Evolutionary conservation across 2,113 vertebrate genomes (phyloP), one percentile per base, ranked within the genome.

Genomic region (Phylloscopus trochiloides): DNA sequence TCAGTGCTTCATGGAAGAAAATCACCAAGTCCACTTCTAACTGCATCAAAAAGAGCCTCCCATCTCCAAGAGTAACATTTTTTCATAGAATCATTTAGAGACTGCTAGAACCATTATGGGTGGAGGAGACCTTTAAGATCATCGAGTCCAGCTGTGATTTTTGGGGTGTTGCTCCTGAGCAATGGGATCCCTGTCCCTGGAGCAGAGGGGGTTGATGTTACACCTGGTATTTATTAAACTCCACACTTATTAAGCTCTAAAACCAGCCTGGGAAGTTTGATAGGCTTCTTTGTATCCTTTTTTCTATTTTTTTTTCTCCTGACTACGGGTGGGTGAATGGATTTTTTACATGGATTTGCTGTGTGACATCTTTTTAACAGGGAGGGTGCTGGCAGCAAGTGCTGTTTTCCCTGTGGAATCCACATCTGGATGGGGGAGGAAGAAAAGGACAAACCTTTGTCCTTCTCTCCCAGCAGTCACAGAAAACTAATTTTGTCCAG

Each of bases 11-110:
- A 2, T 65, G 67, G 28, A 65, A 76, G 50, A 63, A 83, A 91
- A 76, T 45, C 45, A 57, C 45, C 11, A 25, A 4, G 4, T 32
- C 7, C 10, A 10, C 16, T 54, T 82, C 14, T 14, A 66, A 43
- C 26, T 31, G n/a, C 34, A 1, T 31, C 43, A 40, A 36, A 71
- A 42, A 82, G 48, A 67, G 10, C 57, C 17, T 78, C 10, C 11
- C 2, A 1, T 58, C 47, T 90, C 52, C 21, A 47, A 38, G 7
- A 4, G 0, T 14, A 19, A 13, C 16, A 3, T 7, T 12, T 73
- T 84, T 45, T 66, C 18, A 14, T 17, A 4, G 19, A 50, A 43
- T 67, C 36, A 9, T 72, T 86, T 61, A 4, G 34, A 3, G 24
- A 63, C 38, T 32, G 65, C 58, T 3, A 25, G 16, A 65, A n/a